Percentiles rank a stretch among this genome's conserved stretches.
Conservation (phyloP, 2,888 invertebrate genomes). For the Orchesellides sinensis region DNA sequence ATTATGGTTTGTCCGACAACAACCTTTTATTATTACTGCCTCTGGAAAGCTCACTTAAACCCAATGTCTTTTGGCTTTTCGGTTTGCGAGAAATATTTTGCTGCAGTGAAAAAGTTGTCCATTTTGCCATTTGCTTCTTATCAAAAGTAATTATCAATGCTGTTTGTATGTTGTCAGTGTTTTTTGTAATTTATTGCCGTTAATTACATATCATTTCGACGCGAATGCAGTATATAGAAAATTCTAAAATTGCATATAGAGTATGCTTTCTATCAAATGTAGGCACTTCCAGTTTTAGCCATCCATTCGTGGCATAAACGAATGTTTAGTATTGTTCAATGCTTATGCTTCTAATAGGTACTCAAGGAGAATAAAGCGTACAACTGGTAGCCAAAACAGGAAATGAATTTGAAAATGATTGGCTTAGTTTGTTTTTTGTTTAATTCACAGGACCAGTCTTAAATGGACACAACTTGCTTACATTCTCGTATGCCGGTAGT, state of each 20-base stretch:
- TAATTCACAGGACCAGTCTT: slow-evolving; percentile 85
- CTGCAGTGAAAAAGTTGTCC: neutral
- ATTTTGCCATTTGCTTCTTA: no score
- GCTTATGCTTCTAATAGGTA: no score
- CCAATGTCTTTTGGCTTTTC: neutral
- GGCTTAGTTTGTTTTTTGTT: slow-evolving; percentile 35
- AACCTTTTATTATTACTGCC: neutral
- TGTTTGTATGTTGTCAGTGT: neutral
- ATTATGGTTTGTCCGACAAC: neutral
- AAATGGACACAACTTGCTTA: slow-evolving; percentile 90
- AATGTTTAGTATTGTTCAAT: no score
- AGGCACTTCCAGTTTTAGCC: no score
- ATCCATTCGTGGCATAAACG: no score
- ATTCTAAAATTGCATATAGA: no score
- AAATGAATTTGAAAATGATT: neutral
- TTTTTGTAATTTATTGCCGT: slow-evolving; percentile 13
- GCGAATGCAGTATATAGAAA: no score
- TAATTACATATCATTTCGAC: no score
- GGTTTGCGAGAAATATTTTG: neutral
- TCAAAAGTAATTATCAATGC: slow-evolving; percentile 1
- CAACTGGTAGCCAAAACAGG: neutral
- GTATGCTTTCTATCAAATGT: no score
- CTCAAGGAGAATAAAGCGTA: no score
- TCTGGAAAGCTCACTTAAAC: neutral
- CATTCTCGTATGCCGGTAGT: slow-evolving; percentile 85